phyloP scores from a whole-genome alignment of 1,140 invertebrate species.

The Caenorhabditis brenneri region DNA sequence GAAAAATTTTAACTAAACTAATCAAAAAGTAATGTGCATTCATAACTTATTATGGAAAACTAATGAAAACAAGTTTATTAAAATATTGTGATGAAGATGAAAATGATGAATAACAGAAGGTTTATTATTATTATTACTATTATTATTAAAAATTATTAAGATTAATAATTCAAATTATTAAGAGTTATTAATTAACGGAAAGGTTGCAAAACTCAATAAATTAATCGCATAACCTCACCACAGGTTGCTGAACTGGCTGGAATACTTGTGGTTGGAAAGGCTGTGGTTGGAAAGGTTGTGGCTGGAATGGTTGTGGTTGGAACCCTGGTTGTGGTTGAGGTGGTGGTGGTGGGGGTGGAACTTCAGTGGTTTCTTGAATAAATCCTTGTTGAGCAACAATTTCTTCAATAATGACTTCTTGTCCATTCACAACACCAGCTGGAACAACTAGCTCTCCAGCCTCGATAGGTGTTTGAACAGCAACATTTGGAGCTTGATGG shows the following conservation, averaged over 20 bases:
- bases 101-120: too few species aligned
- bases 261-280: not conserved
- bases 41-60: not conserved
- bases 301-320: not conserved
- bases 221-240: not conserved
- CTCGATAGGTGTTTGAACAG: not conserved
- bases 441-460: not conserved
- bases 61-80: too few species aligned
- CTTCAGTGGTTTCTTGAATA: not conserved
- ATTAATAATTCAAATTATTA: too few species aligned
- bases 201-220: too few species aligned
- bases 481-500: conserved; percentile 18
- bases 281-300: not conserved
- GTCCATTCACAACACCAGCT: conserved; percentile 48
- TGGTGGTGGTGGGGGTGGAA: not conserved
- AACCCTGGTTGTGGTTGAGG: not conserved
- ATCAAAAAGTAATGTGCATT: not conserved
- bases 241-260: conserved; percentile 12
- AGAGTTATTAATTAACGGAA: too few species aligned
- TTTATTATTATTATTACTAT: not conserved
- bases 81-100: too few species aligned
- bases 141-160: not conserved
- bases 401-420: conserved; percentile 60
- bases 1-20: not conserved
- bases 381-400: conserved; percentile 56